Evolutionary conservation across 2,888 invertebrate genomes (phyloP).

Genomic region (Pyrrhia umbra): DNA sequence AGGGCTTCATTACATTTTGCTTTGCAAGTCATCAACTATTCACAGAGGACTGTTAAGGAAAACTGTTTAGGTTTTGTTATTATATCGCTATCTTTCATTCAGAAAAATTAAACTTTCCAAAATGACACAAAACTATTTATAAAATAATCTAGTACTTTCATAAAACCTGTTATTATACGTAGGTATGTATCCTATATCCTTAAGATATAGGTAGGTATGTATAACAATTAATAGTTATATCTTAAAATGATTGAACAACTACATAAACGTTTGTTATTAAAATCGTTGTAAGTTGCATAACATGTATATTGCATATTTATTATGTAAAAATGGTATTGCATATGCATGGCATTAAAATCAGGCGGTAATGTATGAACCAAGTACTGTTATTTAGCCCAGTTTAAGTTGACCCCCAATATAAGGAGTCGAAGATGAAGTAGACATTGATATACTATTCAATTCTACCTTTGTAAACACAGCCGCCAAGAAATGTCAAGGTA

Average conservation of each 20-base stretch:
- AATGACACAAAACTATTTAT: no score
- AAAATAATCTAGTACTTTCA: no score
- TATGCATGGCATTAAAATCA: slow-evolving; percentile 4
- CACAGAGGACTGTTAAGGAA: no score
- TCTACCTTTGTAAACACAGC: background rate
- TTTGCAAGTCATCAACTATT: no score
- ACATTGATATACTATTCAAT: background rate
- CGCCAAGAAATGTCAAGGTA: background rate
- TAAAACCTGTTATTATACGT: background rate
- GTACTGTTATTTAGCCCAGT: background rate
- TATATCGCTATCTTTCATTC: no score
- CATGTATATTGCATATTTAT: background rate
- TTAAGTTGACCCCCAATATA: background rate
- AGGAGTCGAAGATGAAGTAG: background rate
- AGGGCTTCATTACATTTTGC: no score
- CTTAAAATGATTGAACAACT: slow-evolving; percentile 4
- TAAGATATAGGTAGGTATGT: background rate
- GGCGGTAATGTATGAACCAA: slow-evolving; percentile 1
- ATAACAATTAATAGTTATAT: background rate
- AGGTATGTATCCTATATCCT: no score
- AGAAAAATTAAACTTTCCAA: no score
- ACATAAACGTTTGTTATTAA: background rate
- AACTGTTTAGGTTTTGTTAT: no score
- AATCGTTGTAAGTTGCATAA: background rate
- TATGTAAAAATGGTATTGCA: slow-evolving; percentile 7